These are phyloP conservation scores for Noctua janthe DNA, from an alignment of 2,888 invertebrate genomes.

Conservation along the genomic window DNA sequence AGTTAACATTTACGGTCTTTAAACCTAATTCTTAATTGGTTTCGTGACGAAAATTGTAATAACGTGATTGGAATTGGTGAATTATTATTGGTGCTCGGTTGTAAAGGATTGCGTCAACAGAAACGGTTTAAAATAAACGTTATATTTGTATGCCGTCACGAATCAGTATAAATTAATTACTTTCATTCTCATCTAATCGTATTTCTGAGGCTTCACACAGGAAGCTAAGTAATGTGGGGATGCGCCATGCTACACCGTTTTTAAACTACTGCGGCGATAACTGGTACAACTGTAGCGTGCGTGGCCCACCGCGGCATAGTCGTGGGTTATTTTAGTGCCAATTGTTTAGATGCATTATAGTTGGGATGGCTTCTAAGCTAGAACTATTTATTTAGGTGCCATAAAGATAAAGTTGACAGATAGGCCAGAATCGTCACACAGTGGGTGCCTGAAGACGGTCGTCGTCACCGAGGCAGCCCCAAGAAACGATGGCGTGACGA, in stretches of 20 bases:
- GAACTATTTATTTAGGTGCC: no score
- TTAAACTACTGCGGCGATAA: not conserved
- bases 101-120: not conserved
- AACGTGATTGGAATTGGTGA: constrained; percentile 22
- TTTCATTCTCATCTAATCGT: not conserved
- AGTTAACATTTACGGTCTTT: constrained; percentile 58
- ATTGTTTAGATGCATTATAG: not conserved
- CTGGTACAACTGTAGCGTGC: no score
- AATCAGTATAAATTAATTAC: not conserved
- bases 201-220: not conserved
- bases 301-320: no score
- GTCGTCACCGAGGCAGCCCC: no score
- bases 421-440: no score
- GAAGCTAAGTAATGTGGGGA: not conserved
- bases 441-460: no score
- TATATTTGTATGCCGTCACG: not conserved
- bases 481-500: no score
- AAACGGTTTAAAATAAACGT: constrained; percentile 1
- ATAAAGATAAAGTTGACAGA: no score
- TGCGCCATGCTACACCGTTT: not conserved
- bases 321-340: not conserved
- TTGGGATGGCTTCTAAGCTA: not conserved
- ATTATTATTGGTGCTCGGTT: not conserved
- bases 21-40: constrained; percentile 60
- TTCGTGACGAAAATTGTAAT: constrained; percentile 52